Evolutionary conservation across 2,797 vertebrate species (phyloP), one percentile per base, ranked within the genome.

Genomic region (Epinephelus malabaricus): DNA sequence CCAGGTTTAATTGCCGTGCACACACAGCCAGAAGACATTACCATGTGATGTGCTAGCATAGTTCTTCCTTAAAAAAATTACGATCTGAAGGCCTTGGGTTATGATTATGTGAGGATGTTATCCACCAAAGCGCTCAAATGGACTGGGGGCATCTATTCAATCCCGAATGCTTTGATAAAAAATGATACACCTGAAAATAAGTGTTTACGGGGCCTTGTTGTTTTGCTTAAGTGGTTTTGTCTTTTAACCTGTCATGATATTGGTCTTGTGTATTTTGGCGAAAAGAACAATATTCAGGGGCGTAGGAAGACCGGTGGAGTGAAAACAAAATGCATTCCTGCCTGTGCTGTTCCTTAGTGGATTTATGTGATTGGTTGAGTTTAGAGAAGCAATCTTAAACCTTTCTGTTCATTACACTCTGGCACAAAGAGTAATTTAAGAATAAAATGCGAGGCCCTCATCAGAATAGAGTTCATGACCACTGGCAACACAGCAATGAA

Each of bases 1-100:
- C 89, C 86, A 73, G 81, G 90, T 92, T 92, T 93, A 94, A 95
- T 94, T 94, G 89, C 83, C 78, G 56, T 74, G 68, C 67, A 86
- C 69, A 87, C 76, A 79, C 84, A 86, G 89, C 89, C 90, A 89
- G 85, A 85, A 92, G 87, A 91, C 90, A 90, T 87, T 75, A 85
- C 78, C 84, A 46, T 67, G 79, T 78, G 87, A 89, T 92, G 75
- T 77, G 76, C 78, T 69, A 69, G 70, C 75, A 76, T 82, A 85
- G 84, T 68, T 88, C 81, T 81, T 86, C 73, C 50, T 83, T 85
- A 60, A 81, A 84, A 88, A 76, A 69, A 86, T 69, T 30, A 78
- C 81, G 79, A 89, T 84, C 75, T 59, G 69, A 89, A 34, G 55
- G 77, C 87, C 81, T 76, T 46, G 8, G 86, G 84, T 88, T 81